Conservation (phyloP, 2,888 invertebrate genomes). For the Dastarcus helophoroides region DNA sequence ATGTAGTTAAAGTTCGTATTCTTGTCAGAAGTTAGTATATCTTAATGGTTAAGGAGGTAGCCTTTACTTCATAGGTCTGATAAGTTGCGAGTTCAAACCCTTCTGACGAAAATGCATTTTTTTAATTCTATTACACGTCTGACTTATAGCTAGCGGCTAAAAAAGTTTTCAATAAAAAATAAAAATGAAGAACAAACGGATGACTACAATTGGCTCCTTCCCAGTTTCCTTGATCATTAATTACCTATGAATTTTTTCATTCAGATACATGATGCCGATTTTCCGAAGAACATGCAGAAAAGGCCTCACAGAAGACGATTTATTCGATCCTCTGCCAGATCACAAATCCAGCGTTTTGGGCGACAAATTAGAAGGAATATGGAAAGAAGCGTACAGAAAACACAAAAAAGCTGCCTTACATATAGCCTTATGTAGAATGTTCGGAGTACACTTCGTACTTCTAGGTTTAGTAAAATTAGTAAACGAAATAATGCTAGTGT, state of each 20-base stretch:
- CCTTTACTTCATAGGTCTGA: too few relatives aligned
- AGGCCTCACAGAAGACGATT: constrained; percentile 58
- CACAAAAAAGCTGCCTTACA: constrained; percentile 29
- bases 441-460: constrained; percentile 26
- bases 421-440: constrained; percentile 25
- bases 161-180: too few relatives aligned
- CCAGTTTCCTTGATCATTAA: too few relatives aligned
- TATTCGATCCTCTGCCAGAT: constrained; percentile 53
- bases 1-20: too few relatives aligned
- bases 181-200: too few relatives aligned
- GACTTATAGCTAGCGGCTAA: too few relatives aligned
- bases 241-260: constrained; percentile 22
- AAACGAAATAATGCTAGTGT: constrained; percentile 31
- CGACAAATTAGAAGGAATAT: constrained; percentile 48
- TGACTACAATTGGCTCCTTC: too few relatives aligned
- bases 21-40: too few relatives aligned
- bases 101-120: too few relatives aligned
- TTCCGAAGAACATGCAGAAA: constrained; percentile 60
- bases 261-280: constrained; percentile 65
- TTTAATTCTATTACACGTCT: too few relatives aligned
- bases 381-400: constrained; percentile 29
- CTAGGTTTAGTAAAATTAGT: constrained; percentile 28
- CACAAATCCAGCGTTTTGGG: constrained; percentile 58
- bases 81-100: too few relatives aligned
- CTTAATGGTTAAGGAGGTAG: too few relatives aligned